These are phyloP conservation scores for Eleutherodactylus coqui DNA, from an alignment of 2,797 vertebrate genomes.

Conservation along the genomic window DNA sequence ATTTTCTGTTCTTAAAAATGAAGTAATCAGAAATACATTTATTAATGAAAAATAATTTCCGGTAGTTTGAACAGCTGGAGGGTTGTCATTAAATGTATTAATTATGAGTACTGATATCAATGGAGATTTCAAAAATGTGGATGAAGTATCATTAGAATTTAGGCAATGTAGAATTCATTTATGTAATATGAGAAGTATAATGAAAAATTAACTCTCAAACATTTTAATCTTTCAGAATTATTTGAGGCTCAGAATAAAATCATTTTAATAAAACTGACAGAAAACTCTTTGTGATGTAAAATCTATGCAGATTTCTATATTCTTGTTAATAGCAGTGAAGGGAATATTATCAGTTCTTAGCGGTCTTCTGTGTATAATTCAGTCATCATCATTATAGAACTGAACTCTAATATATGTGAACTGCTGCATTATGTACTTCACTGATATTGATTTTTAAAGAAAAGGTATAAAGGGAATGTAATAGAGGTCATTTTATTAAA, in stretches of 20 bases:
- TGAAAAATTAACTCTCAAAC: conserved; percentile 41
- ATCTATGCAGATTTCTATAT: background rate
- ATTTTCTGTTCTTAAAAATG: background rate
- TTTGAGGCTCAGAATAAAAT: conserved; percentile 5
- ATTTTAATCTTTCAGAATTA: background rate
- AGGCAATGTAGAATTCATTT: conserved; percentile 19
- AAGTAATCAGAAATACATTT: conserved; percentile 25
- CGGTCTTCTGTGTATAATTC: background rate
- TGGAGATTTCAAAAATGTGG: conserved; percentile 30
- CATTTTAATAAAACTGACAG: background rate
- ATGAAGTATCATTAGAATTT: conserved; percentile 29
- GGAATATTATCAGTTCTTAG: background rate
- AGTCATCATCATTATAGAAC: background rate
- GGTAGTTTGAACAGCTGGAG: background rate
- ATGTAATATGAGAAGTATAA: conserved; percentile 19
- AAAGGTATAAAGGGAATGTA: no score
- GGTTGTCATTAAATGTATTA: conserved; percentile 36
- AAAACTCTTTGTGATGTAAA: background rate
- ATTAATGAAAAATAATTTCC: conserved; percentile 16
- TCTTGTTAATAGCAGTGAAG: background rate
- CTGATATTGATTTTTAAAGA: no score
- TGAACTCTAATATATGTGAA: background rate
- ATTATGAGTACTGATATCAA: conserved; percentile 15
- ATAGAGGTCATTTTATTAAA: no score
- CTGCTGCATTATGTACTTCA: background rate